Percentiles rank a stretch among this genome's conserved stretches.
These are phyloP conservation scores for Chelon labrosus DNA, from an alignment of 2,797 vertebrate genomes.

Conservation along the genomic window DNA sequence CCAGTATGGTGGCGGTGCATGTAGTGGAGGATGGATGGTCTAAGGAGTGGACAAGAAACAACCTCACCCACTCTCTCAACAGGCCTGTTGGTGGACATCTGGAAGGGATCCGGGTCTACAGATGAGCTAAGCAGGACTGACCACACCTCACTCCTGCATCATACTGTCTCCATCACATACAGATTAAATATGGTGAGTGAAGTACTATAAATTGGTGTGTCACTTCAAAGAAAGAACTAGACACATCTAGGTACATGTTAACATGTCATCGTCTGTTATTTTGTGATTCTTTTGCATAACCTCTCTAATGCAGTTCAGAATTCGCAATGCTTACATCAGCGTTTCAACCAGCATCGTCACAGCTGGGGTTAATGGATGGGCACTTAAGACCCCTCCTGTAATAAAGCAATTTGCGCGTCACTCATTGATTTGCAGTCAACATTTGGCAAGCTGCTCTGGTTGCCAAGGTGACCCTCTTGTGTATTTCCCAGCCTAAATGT, in stretches of 20 bases:
- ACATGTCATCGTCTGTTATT: slow-evolving; percentile 2
- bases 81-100: slow-evolving; percentile 74
- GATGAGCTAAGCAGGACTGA: slow-evolving; percentile 67
- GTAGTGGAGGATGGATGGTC: slow-evolving; percentile 57
- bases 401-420: too few species aligned
- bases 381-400: background rate
- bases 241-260: background rate
- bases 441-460: too few species aligned
- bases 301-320: background rate
- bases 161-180: slow-evolving; percentile 3
- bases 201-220: background rate
- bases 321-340: background rate
- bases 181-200: background rate
- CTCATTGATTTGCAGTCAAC: too few species aligned
- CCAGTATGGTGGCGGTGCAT: slow-evolving; percentile 68
- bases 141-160: slow-evolving; percentile 62
- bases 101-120: slow-evolving; percentile 75
- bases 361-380: background rate
- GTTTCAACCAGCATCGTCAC: background rate
- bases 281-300: background rate
- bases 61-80: slow-evolving; percentile 60
- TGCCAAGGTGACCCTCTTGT: too few species aligned
- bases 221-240: background rate
- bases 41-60: slow-evolving; percentile 50
- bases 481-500: too few species aligned